Evolutionary conservation across 2,113 vertebrate species (phyloP).

Genomic region (Salvator merianae): DNA sequence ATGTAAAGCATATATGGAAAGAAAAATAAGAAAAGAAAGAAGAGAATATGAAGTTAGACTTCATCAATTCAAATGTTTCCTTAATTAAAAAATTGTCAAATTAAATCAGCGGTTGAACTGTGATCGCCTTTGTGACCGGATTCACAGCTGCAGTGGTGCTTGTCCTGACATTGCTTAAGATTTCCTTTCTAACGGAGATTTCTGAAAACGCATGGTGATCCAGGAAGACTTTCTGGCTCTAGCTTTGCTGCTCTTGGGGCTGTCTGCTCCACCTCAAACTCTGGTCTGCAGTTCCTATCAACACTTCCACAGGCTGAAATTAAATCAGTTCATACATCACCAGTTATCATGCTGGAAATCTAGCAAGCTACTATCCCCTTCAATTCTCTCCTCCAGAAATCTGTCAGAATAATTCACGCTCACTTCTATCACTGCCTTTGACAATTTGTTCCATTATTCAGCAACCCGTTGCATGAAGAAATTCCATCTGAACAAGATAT

Average conservation of each 20-base stretch:
- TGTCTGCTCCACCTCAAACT: slow-evolving; percentile 21
- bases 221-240: slow-evolving; percentile 18
- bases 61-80: not conserved
- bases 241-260: slow-evolving; percentile 39
- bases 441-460: slow-evolving; percentile 68
- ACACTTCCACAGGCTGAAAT: slow-evolving; percentile 41
- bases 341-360: slow-evolving; percentile 62
- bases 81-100: not conserved
- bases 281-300: not conserved
- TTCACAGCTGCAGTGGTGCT: slow-evolving; percentile 4
- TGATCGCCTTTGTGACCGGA: not conserved
- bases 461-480: slow-evolving; percentile 59
- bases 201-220: not conserved
- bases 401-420: slow-evolving; percentile 68
- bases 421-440: slow-evolving; percentile 61
- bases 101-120: not conserved
- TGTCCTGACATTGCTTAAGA: slow-evolving; percentile 40
- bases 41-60: not conserved
- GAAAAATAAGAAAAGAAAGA: no score
- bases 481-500: slow-evolving; percentile 58
- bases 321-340: slow-evolving; percentile 56
- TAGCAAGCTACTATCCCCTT: slow-evolving; percentile 39
- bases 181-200: slow-evolving; percentile 24
- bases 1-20: not conserved
- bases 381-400: slow-evolving; percentile 55